These are phyloP conservation scores for Chorisops tibialis DNA, from an alignment of 2,888 invertebrate genomes.

Conservation along the genomic window DNA sequence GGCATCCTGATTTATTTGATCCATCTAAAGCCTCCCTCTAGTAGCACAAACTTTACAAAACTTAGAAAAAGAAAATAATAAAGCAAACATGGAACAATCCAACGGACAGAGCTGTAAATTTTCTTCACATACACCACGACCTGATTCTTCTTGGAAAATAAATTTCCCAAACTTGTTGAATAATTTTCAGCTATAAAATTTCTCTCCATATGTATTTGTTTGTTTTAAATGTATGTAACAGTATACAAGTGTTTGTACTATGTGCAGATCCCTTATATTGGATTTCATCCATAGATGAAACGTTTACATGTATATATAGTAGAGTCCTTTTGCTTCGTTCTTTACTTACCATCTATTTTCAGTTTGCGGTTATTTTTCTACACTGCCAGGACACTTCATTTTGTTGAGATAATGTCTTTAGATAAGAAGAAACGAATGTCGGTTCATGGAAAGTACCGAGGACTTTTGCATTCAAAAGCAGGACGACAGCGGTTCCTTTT, in stretches of 20 bases:
- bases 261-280: too few species aligned
- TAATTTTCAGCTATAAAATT: constrained; percentile 29
- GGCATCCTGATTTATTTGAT: too few species aligned
- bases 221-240: too few species aligned
- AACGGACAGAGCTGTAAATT: neutral
- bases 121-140: neutral
- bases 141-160: constrained; percentile 5
- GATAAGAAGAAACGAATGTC: constrained; percentile 30
- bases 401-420: constrained; percentile 26
- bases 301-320: too few species aligned
- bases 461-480: neutral
- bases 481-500: too few species aligned
- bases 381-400: constrained; percentile 25
- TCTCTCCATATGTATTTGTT: constrained; percentile 9
- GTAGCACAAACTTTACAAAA: too few species aligned
- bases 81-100: too few species aligned
- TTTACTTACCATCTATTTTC: constrained; percentile 13
- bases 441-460: constrained; percentile 16
- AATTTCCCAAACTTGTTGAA: constrained; percentile 32
- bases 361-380: constrained; percentile 21
- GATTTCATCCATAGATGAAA: too few species aligned
- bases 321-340: neutral
- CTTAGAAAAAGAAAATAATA: too few species aligned
- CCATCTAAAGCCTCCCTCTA: too few species aligned
- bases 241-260: too few species aligned